phyloP scores from a whole-genome alignment of 2,113 vertebrate genomes.

The Atractosteus spatula region DNA sequence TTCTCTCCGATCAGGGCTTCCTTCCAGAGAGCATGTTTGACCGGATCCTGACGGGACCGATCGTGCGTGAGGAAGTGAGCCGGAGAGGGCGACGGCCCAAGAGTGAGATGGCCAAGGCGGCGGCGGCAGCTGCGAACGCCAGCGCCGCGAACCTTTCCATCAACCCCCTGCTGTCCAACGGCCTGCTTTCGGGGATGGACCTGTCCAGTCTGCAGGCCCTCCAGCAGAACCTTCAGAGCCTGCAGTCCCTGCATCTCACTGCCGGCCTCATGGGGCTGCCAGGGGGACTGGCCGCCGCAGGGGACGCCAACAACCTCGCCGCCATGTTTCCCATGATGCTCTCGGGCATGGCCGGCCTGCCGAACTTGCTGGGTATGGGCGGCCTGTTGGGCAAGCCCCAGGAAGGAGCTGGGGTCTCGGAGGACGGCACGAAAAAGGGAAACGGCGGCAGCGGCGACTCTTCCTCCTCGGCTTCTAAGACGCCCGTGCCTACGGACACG shows the following conservation, averaged over 20 bases:
- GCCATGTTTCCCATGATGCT: constrained; percentile 98
- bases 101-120: constrained; percentile 80
- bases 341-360: constrained; percentile 88
- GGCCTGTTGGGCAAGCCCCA: constrained; percentile 74
- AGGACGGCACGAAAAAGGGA: constrained; percentile 73
- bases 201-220: constrained; percentile 88
- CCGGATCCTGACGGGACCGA: constrained; percentile 92
- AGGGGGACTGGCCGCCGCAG: constrained; percentile 66
- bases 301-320: constrained; percentile 82
- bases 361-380: constrained; percentile 86
- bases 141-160: constrained; percentile 53
- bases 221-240: constrained; percentile 90
- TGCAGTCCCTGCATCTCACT: constrained; percentile 91
- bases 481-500: constrained; percentile 51
- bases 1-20: constrained; percentile 74
- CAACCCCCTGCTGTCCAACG: constrained; percentile 80
- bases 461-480: constrained; percentile 34
- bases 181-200: constrained; percentile 85
- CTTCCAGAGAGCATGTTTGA: constrained; percentile 96
- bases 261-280: constrained; percentile 90
- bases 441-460: constrained; percentile 43
- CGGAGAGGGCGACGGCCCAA: constrained; percentile 91
- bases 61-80: constrained; percentile 95
- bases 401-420: constrained; percentile 58
- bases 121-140: constrained; percentile 49